Conservation (phyloP, 2,113 vertebrate genomes). For the Genyomyrus donnyi region DNA sequence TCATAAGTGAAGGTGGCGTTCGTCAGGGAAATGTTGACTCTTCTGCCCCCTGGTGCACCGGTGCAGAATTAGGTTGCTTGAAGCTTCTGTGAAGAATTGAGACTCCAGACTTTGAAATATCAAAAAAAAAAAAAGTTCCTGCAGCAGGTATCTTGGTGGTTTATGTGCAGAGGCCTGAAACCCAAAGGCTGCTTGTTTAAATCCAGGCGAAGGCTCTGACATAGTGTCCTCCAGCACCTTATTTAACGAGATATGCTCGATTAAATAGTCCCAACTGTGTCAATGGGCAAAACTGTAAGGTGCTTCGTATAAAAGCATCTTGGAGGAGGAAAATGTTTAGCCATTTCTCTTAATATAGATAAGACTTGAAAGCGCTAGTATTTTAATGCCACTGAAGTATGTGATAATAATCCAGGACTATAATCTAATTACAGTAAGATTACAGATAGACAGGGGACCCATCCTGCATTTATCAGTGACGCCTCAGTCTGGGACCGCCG, state of each 20-base stretch:
- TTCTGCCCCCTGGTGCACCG: slow-evolving; percentile 23
- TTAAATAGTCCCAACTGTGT: background rate
- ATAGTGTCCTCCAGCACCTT: background rate
- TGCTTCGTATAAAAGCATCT: background rate
- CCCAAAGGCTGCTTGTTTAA: background rate
- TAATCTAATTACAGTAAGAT: background rate
- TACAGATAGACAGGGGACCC: background rate
- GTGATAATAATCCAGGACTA: slow-evolving; percentile 5
- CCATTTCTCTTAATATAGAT: background rate
- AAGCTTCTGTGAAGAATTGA: slow-evolving; percentile 16
- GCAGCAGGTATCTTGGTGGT: background rate
- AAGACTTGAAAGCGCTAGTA: background rate
- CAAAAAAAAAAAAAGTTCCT: slow-evolving; percentile 16
- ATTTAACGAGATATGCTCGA: background rate
- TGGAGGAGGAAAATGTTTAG: background rate
- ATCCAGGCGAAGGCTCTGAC: background rate
- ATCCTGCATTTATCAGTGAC: slow-evolving; percentile 4
- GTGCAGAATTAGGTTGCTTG: background rate
- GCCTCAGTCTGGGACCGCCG: background rate
- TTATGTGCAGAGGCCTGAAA: background rate
- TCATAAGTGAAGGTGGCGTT: background rate
- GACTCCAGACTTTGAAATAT: slow-evolving; percentile 17
- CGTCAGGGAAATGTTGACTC: background rate
- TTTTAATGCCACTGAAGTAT: slow-evolving; percentile 16
- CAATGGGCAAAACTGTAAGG: background rate